A percentile compares a stretch with the other conserved stretches of the same genome.
These are phyloP conservation scores for Thamnophis elegans DNA, from an alignment of 2,797 vertebrate genomes.

Conservation along the genomic window DNA sequence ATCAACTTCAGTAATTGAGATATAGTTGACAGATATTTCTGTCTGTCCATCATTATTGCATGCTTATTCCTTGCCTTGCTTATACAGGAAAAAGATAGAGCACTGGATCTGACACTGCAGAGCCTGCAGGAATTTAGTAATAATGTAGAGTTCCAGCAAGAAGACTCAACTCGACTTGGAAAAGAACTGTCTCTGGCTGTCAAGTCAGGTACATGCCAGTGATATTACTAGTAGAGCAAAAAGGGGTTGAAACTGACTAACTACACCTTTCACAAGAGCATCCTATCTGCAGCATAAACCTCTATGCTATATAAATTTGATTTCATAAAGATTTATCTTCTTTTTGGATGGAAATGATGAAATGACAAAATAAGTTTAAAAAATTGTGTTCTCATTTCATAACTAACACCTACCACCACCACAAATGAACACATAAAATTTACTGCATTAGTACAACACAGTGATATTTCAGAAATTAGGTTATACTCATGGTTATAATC, in stretches of 20 bases:
- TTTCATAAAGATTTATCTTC: background rate
- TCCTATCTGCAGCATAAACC: background rate
- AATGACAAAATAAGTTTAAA: conserved; percentile 4
- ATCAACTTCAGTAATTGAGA: background rate
- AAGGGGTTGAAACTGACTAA: background rate
- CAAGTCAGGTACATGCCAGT: background rate
- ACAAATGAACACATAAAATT: conserved; percentile 21
- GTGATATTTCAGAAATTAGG: background rate
- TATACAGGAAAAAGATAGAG: background rate
- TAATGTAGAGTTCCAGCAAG: background rate
- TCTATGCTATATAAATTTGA: background rate
- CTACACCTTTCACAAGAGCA: background rate
- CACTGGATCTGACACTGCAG: background rate
- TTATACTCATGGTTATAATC: background rate
- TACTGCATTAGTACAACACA: conserved; percentile 10
- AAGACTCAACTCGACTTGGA: background rate
- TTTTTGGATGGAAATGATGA: background rate
- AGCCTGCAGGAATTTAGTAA: background rate
- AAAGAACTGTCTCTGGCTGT: background rate
- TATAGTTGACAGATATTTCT: background rate
- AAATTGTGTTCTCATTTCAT: conserved; percentile 18
- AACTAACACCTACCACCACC: background rate
- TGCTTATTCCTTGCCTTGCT: background rate
- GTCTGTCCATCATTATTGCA: background rate
- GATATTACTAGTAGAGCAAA: background rate